phyloP scores from a whole-genome alignment of 2,888 invertebrate species.

The Tyria jacobaeae region DNA sequence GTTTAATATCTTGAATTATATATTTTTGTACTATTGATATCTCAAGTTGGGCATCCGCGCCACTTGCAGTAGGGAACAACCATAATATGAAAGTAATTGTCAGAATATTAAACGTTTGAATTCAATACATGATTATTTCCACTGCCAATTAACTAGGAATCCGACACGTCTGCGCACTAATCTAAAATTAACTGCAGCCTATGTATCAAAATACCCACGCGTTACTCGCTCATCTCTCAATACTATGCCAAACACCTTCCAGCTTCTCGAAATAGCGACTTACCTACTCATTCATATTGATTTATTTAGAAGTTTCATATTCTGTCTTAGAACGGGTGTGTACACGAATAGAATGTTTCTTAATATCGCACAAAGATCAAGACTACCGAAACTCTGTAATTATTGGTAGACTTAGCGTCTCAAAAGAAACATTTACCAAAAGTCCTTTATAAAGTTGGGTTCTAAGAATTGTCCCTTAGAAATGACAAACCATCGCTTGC shows the following conservation, averaged over 20 bases:
- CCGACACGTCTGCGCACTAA: constrained; percentile 85
- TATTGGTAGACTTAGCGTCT: constrained; percentile 58
- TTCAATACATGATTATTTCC: constrained; percentile 79
- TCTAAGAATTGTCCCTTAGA: constrained; percentile 78
- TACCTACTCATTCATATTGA: constrained; percentile 78
- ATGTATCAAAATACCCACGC: constrained; percentile 86
- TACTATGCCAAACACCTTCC: constrained; percentile 87
- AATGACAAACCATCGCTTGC: constrained; percentile 70
- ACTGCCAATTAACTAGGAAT: constrained; percentile 86
- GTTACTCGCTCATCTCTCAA: constrained; percentile 86
- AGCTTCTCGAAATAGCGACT: constrained; percentile 82
- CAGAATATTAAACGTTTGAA: constrained; percentile 49
- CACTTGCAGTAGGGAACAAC: background rate
- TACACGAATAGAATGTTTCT: constrained; percentile 54
- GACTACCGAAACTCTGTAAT: constrained; percentile 21
- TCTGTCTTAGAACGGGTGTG: constrained; percentile 54
- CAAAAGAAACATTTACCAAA: constrained; percentile 54
- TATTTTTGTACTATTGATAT: background rate
- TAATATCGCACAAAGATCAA: constrained; percentile 32
- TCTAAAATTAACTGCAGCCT: constrained; percentile 86
- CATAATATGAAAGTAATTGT: constrained; percentile 31
- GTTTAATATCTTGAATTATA: constrained; percentile 7
- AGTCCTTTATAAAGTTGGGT: constrained; percentile 63
- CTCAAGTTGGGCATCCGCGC: background rate
- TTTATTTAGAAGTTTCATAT: constrained; percentile 68